phyloP scores from a whole-genome alignment of 2,113 vertebrate species.

The Penelope pileata region DNA sequence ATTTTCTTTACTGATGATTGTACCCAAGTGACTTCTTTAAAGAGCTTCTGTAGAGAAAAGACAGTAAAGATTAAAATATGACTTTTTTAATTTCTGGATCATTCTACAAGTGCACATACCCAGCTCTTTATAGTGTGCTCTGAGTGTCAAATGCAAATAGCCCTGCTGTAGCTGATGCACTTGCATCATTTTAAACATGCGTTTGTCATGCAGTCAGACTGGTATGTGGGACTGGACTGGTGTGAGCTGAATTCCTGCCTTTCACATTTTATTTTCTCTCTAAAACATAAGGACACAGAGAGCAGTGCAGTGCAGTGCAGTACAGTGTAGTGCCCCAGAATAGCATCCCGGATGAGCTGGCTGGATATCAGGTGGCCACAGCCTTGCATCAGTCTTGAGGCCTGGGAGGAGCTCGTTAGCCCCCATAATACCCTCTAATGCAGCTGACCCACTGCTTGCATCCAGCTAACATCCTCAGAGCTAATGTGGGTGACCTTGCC shows the following conservation, averaged over 20 bases:
- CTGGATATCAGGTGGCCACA: not conserved
- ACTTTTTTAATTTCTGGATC: not conserved
- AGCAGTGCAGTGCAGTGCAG: not conserved
- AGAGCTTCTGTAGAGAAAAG: not conserved
- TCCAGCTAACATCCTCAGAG: not conserved
- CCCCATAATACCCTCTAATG: not conserved
- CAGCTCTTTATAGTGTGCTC: not conserved
- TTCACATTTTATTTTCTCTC: not conserved
- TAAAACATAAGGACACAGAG: not conserved
- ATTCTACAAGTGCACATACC: not conserved
- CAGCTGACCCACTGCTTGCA: not conserved
- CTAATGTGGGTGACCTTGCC: not conserved
- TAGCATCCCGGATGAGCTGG: not conserved
- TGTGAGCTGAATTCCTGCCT: not conserved
- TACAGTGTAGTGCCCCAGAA: fast-evolving
- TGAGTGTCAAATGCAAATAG: not conserved
- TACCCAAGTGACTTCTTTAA: not conserved
- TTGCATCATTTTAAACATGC: not conserved
- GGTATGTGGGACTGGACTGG: not conserved
- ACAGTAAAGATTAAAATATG: not conserved
- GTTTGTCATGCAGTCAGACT: not conserved
- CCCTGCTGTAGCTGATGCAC: not conserved
- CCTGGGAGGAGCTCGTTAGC: not conserved
- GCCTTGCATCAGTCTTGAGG: fast-evolving
- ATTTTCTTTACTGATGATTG: not conserved